Evolutionary conservation across 2,113 vertebrate species (phyloP).

Genomic region (Cisticola juncidis): DNA sequence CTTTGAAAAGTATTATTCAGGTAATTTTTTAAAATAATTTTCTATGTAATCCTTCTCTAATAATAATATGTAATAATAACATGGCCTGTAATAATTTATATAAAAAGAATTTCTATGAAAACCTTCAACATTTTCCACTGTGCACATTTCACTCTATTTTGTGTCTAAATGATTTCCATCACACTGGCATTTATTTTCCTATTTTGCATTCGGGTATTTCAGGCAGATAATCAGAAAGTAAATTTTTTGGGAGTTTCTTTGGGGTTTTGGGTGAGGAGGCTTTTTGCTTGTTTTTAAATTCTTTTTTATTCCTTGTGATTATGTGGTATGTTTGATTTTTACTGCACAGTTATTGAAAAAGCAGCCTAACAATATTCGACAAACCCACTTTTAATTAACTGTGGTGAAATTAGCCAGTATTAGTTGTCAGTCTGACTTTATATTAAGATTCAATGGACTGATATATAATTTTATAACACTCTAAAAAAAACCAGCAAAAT

Average conservation of each 20-base stretch:
- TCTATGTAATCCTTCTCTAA: too few species aligned
- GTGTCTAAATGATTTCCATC: background rate
- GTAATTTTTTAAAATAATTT: background rate
- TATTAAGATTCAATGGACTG: background rate
- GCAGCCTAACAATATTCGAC: background rate
- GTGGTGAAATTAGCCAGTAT: background rate
- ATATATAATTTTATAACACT: background rate
- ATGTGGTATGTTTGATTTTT: background rate
- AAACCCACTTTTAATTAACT: background rate
- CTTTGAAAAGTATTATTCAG: background rate
- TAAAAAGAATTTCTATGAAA: too few species aligned
- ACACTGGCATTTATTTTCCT: background rate
- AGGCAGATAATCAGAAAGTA: background rate
- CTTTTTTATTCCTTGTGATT: background rate
- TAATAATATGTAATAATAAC: too few species aligned
- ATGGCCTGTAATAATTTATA: too few species aligned
- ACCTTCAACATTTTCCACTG: background rate
- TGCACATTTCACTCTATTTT: background rate
- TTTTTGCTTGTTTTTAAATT: background rate
- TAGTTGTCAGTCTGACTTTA: background rate
- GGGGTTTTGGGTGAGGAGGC: accelerated
- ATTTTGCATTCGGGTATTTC: background rate
- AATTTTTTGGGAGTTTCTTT: background rate
- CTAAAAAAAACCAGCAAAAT: background rate
- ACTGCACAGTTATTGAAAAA: background rate